These are phyloP conservation scores for Drosophila tristis DNA, from an alignment of 1,140 invertebrate genomes.

Conservation along the genomic window DNA sequence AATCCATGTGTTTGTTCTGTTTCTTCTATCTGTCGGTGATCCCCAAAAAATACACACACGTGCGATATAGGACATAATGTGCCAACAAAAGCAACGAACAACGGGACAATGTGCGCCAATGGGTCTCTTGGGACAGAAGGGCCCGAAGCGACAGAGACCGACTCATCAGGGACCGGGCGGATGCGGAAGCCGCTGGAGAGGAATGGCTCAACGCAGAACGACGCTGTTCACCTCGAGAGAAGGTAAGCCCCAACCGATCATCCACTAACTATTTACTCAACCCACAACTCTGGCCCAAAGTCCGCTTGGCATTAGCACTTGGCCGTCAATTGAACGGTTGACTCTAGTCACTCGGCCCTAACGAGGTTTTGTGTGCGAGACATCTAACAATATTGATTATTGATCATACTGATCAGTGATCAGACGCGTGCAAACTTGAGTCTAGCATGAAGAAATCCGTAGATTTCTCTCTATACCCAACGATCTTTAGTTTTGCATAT, in stretches of 20 bases:
- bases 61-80: constrained; percentile 82
- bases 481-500: too few relatives aligned
- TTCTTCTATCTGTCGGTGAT: constrained; percentile 24
- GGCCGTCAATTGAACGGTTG: constrained; percentile 24
- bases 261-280: constrained; percentile 21
- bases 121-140: constrained; percentile 83
- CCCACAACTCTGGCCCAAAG: constrained; percentile 3
- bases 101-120: constrained; percentile 84
- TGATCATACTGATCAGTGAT: too few relatives aligned
- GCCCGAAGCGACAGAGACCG: constrained; percentile 85
- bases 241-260: constrained; percentile 83
- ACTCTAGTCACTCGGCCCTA: constrained; percentile 21
- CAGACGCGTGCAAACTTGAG: too few relatives aligned
- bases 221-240: constrained; percentile 98
- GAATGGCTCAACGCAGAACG: constrained; percentile 95
- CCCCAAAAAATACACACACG: constrained; percentile 1
- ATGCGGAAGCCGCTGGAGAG: constrained; percentile 90
- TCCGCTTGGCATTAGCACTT: constrained; percentile 29
- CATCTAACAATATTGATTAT: constrained; percentile 14
- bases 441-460: too few relatives aligned
- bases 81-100: constrained; percentile 84
- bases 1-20: constrained; percentile 30
- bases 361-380: constrained; percentile 1
- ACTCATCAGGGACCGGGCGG: constrained; percentile 84
- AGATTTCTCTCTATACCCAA: too few relatives aligned